Evolutionary conservation across 2,113 vertebrate genomes (phyloP), one percentile per base, ranked within the genome.

Genomic region (Mustela lutreola): DNA sequence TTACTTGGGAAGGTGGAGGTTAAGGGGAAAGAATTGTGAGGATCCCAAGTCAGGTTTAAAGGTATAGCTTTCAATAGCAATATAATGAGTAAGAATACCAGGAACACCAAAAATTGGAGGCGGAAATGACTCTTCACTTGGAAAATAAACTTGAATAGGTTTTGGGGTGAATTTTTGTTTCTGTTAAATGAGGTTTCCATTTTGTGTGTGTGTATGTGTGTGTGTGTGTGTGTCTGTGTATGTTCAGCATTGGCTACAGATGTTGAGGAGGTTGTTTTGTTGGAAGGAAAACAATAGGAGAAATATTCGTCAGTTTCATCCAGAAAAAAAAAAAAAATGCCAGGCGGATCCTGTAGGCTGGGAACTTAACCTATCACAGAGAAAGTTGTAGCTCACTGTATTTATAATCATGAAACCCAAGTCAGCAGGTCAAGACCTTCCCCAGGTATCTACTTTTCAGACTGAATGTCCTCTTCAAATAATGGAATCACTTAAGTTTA

Each of bases 101-200:
- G 3, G 1, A 26, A 96, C 42, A 60, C 19, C 7, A 71, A 65
- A 36, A 71, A 89, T 53, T 94, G 10, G 60, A 95, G 75, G 42
- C 31, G 92, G 19, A 79, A 73, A 36, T 97, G 63, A 89, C 11
- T 89, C n/a, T 62, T 60, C 31, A 81, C 93, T 73, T 96, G 82
- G 45, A 95, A 78, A 16, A 39, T 91, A 89, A 93, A 9, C 16
- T 45, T 87, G 78, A 24, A 26, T 56, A 42, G 16, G 39, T 22
- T 89, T 96, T 92, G 86, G 36, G 48, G 86, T 89, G 84, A 88
- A 21, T 45, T 86, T 95, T 67, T 95, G 6, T 94, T 88, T 85
- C 63, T 82, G 9, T 92, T 82, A 89, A 92, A 53, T 60, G 28
- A 75, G 80, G 63, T 81, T 86, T 82, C 86, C 9, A 28, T 50